A percentile compares a stretch with the other conserved stretches of the same genome.
Conservation (phyloP, 2,888 invertebrate species). For the Ectobius pallidus region DNA sequence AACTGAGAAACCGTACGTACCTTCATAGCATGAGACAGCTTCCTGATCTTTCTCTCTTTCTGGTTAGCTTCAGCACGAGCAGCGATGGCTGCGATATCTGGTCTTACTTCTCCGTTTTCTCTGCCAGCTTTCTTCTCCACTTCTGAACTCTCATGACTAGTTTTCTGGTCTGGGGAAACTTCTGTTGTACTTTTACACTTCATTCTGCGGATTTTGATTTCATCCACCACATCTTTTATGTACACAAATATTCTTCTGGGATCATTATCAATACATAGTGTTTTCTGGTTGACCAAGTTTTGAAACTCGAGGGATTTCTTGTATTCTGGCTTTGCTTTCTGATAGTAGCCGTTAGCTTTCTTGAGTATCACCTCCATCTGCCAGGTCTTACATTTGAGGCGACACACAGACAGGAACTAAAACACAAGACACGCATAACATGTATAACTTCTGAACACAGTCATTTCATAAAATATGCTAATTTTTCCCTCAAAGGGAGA, state of each 20-base stretch:
- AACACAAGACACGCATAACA: background rate
- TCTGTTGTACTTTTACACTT: background rate
- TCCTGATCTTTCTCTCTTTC: background rate
- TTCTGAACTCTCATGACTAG: background rate
- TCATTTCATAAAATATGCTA: background rate
- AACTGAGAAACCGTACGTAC: too few species aligned
- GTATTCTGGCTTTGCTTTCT: background rate
- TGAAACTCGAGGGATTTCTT: background rate
- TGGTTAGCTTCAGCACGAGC: background rate
- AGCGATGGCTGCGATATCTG: too few species aligned
- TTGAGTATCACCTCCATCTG: slow-evolving; percentile 6
- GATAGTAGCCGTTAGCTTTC: background rate
- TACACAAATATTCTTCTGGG: slow-evolving; percentile 9
- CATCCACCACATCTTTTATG: slow-evolving; percentile 24
- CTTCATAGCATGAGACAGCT: background rate
- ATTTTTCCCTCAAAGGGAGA: too few species aligned
- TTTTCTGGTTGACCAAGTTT: background rate
- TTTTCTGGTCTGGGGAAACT: background rate
- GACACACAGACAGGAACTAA: slow-evolving; percentile 1
- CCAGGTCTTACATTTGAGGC: background rate
- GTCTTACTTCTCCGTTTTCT: background rate
- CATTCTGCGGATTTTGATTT: background rate
- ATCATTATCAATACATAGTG: background rate
- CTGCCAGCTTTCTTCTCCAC: background rate
- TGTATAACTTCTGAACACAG: background rate